These are phyloP conservation scores for Tenthredo distinguenda DNA, from an alignment of 2,888 invertebrate genomes.

Conservation along the genomic window DNA sequence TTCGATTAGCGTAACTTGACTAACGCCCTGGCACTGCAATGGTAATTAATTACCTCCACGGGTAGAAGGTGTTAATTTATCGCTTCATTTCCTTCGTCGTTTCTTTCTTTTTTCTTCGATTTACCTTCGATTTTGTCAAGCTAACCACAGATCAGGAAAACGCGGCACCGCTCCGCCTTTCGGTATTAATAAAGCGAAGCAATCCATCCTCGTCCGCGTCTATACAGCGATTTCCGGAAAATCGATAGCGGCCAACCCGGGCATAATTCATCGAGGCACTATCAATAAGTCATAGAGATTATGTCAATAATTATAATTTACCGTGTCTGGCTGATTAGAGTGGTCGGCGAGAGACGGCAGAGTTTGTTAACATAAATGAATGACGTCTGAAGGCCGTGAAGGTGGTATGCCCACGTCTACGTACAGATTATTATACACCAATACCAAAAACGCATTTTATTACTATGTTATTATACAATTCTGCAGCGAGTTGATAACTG, in stretches of 20 bases:
- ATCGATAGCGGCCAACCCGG: neutral
- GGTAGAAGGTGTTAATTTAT: too few relatives aligned
- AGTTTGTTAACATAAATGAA: constrained; percentile 65
- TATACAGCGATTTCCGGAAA: neutral
- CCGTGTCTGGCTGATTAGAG: constrained; percentile 15
- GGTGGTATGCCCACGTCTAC: neutral
- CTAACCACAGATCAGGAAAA: neutral
- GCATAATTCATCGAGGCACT: neutral
- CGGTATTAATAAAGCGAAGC: neutral
- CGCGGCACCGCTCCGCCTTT: neutral
- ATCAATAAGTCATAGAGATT: neutral
- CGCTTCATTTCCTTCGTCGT: too few relatives aligned
- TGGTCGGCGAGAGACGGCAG: neutral
- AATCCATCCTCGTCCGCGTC: neutral
- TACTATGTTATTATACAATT: neutral
- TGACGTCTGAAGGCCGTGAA: constrained; percentile 75
- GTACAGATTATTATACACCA: neutral
- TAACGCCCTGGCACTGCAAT: too few relatives aligned
- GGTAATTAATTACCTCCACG: too few relatives aligned
- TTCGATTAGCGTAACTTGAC: too few relatives aligned
- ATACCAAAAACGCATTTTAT: neutral
- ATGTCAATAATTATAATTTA: constrained; percentile 19
- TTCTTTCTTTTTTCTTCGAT: too few relatives aligned
- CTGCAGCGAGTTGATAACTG: neutral
- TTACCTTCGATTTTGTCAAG: neutral